Evolutionary conservation across 2,113 vertebrate genomes (phyloP).

Genomic region (Silurus glanis): DNA sequence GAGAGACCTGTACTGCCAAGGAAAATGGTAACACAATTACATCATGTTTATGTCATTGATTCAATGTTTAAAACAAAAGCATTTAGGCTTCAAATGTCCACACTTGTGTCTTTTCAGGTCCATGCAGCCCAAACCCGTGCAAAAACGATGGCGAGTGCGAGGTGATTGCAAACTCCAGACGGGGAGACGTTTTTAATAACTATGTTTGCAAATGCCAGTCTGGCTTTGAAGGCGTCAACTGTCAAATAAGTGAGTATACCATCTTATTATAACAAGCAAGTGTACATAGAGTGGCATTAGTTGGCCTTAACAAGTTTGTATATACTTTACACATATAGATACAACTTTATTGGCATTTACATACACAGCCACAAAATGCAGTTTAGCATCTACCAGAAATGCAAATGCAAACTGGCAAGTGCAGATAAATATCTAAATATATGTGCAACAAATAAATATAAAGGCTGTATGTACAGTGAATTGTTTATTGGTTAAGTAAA

Average conservation of each 20-base stretch:
- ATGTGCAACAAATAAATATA: too few species aligned
- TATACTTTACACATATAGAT: too few species aligned
- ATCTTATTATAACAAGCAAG: not conserved
- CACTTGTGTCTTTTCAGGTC: slow-evolving; percentile 69
- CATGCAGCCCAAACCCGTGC: slow-evolving; percentile 89
- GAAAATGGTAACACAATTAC: slow-evolving; percentile 77
- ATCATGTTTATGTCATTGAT: not conserved
- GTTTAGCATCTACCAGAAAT: too few species aligned
- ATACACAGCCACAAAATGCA: too few species aligned
- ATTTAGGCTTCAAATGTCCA: not conserved
- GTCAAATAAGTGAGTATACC: slow-evolving; percentile 84
- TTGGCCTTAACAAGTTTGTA: too few species aligned
- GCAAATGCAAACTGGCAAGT: too few species aligned
- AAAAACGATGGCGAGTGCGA: slow-evolving; percentile 79
- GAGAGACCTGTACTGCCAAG: slow-evolving; percentile 83
- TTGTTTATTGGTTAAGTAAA: not conserved
- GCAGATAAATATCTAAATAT: too few species aligned
- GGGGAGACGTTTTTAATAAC: slow-evolving; percentile 85
- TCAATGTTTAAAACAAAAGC: not conserved
- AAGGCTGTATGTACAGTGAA: not conserved
- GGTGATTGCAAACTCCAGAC: slow-evolving; percentile 64
- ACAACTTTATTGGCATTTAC: too few species aligned
- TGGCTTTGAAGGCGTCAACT: slow-evolving; percentile 83
- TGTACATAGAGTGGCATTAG: not conserved
- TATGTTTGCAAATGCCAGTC: slow-evolving; percentile 84